Base-by-base conservation (phyloP, 1,140 invertebrate species). In the Cotesia typhae region DNA sequence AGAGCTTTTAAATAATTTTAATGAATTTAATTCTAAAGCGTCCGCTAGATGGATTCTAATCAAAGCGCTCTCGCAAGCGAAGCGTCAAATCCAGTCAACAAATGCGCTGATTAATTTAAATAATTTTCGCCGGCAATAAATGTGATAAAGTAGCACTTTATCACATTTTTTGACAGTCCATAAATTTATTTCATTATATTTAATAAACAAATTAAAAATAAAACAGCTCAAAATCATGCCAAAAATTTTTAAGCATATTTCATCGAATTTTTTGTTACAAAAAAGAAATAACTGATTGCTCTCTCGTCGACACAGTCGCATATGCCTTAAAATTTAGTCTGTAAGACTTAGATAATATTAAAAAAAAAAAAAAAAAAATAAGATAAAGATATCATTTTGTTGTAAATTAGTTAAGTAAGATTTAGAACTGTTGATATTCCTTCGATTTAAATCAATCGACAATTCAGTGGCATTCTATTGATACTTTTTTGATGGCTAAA, bases 391-490 rank as follows among this genome's bases (percentile, higher is more conserved):
- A 28, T 64, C 14, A 71, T 71, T 47, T 53, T 20, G 36, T 36
- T 57, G 14, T 60, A 47, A 47, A 67, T 20, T 67, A 28, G 10
- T 28, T 35, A 67, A 47, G 20, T 55, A 55, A 3, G 17, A 55
- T n/a, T 17, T 55, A 14, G 17, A n/a, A 12, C 12, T 17, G 53
- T 55, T 60, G 17, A 36, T 20, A 60, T 60, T 60, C 41, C 28
- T 64, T 64, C 3, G 36, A 64, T 41, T 37, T 64, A 4, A 12
- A 41, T 38, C 37, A 4, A 64, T 64, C 9, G 12, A 64, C 36
- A 20, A 64, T 64, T 41, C 3, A 41, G 35, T 53, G 69, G 41
- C 64, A 74, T 78, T 79, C 74, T 77, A 77, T 80, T 78, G 72
- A 77, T 78, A 78, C 61, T 17, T 51, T 60, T 7, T 67, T 53